A percentile compares a stretch with the other conserved stretches of the same genome.
Evolutionary conservation across 2,113 vertebrate species (phyloP).

Genomic region (Phasianus colchicus): DNA sequence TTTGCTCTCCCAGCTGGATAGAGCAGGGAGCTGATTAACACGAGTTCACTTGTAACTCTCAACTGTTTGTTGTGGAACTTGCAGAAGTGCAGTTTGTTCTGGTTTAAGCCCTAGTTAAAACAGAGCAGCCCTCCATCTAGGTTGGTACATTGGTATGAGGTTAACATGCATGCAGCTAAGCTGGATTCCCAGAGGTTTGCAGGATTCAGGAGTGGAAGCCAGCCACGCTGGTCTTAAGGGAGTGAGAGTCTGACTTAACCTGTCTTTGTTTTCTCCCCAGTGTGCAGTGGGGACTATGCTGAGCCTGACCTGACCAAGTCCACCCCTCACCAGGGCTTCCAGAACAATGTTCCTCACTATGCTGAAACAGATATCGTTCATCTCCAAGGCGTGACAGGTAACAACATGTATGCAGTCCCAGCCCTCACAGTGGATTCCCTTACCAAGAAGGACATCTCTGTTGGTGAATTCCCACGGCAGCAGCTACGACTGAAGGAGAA

Average conservation of each 20-base stretch:
- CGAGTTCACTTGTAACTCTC: background rate
- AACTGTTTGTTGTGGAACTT: background rate
- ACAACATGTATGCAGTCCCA: constrained; percentile 65
- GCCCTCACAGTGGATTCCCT: constrained; percentile 67
- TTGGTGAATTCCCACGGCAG: constrained; percentile 65
- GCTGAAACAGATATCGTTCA: constrained; percentile 55
- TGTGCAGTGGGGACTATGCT: constrained; percentile 67
- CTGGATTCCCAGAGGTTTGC: background rate
- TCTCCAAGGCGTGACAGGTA: constrained; percentile 54
- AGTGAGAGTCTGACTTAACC: background rate
- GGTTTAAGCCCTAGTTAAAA: background rate
- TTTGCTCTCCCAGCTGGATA: background rate
- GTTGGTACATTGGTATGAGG: background rate
- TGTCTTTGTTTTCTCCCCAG: background rate
- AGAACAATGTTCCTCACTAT: constrained; percentile 60
- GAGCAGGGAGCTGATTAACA: background rate
- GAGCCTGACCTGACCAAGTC: constrained; percentile 68
- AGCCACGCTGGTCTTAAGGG: rapidly evolving
- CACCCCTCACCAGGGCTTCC: constrained; percentile 71
- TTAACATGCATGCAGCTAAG: rapidly evolving
- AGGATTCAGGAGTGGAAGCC: background rate
- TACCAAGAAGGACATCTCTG: constrained; percentile 69
- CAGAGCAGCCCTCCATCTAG: background rate
- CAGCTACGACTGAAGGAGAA: constrained; percentile 70
- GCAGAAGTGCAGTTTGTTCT: background rate